Base-by-base conservation (phyloP, 2,113 vertebrate species). In the Calypte anna region DNA sequence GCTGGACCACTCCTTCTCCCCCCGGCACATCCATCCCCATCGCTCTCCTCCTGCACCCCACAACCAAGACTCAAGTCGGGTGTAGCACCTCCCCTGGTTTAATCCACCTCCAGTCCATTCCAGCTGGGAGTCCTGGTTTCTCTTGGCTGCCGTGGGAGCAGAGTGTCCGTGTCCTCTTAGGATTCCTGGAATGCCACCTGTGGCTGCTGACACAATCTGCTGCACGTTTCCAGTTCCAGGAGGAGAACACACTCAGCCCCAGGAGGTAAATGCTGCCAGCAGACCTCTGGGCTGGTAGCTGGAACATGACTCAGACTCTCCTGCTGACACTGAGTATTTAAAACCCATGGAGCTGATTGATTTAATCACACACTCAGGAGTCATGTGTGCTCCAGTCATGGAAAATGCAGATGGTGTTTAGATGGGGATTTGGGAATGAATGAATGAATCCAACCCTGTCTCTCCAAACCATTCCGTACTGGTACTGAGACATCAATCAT, bases 151-250 rank as follows among this genome's bases (percentile, higher is more conserved):
- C 33, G 27, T 36, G 22, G 64, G 72, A 68, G 54, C 2, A 1
- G 75, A 10, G 73, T 0, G 44, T 7, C 57, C 3, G 3, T 2
- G 25, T 51, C 31, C 31, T 40, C 36, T 40, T n/a, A 73, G 54
- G 54, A 16, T 12, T 51, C 58, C 73, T 2, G 0, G 5, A 30
- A 20, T 46, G 36, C 67, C 4, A 1, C 7, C 69, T 6, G 1
- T 0, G 2, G n/a, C 0, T 8, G 12, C 67, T 76, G 83, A 50
- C 4, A 23, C 62, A 91, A 53, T 40, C 51, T 69, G 62, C 61
- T 63, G 50, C 51, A 9, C 40, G 25, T 46, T 85, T 67, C 68
- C 72, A 43, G 20, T 31, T 15, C 10, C 53, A 84, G 80, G 67
- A 33, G 33, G 80, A 48, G 9, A 48, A 64, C 54, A 21, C 7